These are phyloP conservation scores for Yoshiicerus persimilis DNA, from an alignment of 1,140 invertebrate species.

Conservation along the genomic window DNA sequence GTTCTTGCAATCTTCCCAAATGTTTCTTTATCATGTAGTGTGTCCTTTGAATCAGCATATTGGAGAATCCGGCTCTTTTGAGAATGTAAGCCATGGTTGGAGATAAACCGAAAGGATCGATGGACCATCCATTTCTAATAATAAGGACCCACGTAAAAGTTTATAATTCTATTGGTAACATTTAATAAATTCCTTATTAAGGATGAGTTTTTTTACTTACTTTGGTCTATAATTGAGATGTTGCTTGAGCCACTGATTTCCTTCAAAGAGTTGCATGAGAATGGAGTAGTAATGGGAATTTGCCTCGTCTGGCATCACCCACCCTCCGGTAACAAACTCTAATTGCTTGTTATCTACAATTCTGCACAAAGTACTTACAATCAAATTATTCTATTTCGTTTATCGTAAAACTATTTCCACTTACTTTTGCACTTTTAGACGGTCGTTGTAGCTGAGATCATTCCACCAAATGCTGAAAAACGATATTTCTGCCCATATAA, in stretches of 20 bases:
- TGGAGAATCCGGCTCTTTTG: constrained; percentile 79
- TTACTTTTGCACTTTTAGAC: constrained; percentile 80
- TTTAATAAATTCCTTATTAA: too few species aligned
- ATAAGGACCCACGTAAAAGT: neutral
- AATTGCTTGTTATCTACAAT: constrained; percentile 60
- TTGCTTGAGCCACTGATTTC: constrained; percentile 88
- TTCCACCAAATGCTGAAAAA: constrained; percentile 92
- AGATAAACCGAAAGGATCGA: constrained; percentile 92
- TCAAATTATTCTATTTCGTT: neutral
- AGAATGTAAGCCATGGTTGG: constrained; percentile 85
- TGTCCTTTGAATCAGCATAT: constrained; percentile 87
- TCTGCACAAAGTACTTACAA: constrained; percentile 42
- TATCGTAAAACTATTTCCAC: neutral
- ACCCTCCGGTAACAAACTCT: constrained; percentile 66
- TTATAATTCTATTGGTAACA: neutral
- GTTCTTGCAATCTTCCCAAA: constrained; percentile 72
- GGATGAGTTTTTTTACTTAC: constrained; percentile 51
- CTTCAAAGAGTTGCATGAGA: constrained; percentile 81
- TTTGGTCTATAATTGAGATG: constrained; percentile 75
- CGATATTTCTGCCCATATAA: constrained; percentile 96
- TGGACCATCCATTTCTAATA: constrained; percentile 74
- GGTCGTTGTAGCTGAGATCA: constrained; percentile 68
- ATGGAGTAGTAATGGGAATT: constrained; percentile 64
- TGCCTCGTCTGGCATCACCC: constrained; percentile 69
- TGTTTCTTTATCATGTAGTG: constrained; percentile 95